Percentiles rank a stretch among this genome's conserved stretches.
Evolutionary conservation across 1,140 invertebrate species (phyloP).

Genomic region (Hylaeus anthracinus): DNA sequence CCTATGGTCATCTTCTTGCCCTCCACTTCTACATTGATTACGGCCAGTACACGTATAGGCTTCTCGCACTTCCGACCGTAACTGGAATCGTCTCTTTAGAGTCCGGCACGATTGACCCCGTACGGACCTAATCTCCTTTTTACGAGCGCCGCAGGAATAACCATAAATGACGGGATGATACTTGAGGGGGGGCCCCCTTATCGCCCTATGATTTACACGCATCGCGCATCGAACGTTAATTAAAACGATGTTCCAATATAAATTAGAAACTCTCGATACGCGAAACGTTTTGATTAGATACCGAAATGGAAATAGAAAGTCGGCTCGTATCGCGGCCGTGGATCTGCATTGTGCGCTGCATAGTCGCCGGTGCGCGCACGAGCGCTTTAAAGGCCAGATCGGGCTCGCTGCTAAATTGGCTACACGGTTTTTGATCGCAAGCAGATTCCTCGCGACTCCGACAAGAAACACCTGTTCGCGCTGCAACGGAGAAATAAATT

Average conservation of each 20-base stretch:
- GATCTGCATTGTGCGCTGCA: conserved; percentile 16
- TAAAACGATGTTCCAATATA: conserved; percentile 21
- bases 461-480: conserved; percentile 14
- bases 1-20: no score
- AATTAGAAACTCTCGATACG: conserved; percentile 19
- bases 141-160: background rate
- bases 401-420: conserved; percentile 16
- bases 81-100: background rate
- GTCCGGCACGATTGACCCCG: background rate
- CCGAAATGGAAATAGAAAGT: conserved; percentile 38
- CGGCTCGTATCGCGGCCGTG: background rate
- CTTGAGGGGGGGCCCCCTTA: background rate
- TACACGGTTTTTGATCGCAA: conserved; percentile 23
- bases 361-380: background rate
- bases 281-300: background rate
- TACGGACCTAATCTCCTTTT: background rate
- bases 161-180: background rate
- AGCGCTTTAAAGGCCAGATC: background rate
- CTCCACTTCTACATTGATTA: no score
- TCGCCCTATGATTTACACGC: conserved; percentile 8
- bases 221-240: conserved; percentile 2
- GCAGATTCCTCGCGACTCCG: background rate
- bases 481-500: background rate
- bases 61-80: background rate
- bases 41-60: no score